Conservation (phyloP, 2,113 vertebrate genomes). For the Protobothrops mucrosquamatus region DNA sequence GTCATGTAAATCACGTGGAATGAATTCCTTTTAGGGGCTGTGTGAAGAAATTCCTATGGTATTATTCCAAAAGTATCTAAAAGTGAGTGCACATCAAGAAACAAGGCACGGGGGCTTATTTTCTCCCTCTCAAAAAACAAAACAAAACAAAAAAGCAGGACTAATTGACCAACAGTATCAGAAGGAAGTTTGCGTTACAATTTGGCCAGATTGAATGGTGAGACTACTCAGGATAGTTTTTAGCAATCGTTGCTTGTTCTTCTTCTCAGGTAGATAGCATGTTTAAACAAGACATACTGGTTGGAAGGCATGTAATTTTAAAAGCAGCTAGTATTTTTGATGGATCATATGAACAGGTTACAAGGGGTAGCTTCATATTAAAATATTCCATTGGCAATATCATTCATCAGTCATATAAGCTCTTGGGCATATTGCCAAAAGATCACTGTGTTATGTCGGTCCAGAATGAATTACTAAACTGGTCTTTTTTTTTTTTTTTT, state of each 20-base stretch:
- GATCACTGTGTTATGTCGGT: constrained; percentile 60
- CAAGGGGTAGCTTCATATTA: constrained; percentile 68
- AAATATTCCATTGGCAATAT: constrained; percentile 67
- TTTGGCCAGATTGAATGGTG: constrained; percentile 67
- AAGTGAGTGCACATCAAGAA: constrained; percentile 57
- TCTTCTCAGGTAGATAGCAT: constrained; percentile 71
- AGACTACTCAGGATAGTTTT: constrained; percentile 62
- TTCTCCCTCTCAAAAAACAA: constrained; percentile 1
- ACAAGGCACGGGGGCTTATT: constrained; percentile 57
- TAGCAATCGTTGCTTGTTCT: constrained; percentile 73
- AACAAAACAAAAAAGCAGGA: constrained; percentile 13
- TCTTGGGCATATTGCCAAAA: constrained; percentile 63
- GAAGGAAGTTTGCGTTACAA: constrained; percentile 72
- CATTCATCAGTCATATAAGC: constrained; percentile 69
- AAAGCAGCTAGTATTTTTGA: constrained; percentile 75
- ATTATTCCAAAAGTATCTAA: constrained; percentile 24
- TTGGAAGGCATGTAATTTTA: constrained; percentile 75
- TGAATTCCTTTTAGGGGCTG: not conserved
- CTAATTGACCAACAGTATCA: constrained; percentile 68
- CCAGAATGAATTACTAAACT: constrained; percentile 58
- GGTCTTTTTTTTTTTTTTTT: not conserved
- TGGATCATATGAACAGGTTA: constrained; percentile 67
- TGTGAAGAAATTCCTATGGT: not conserved
- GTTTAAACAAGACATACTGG: constrained; percentile 78
- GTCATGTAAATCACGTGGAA: not conserved